These are phyloP conservation scores for Meghimatium bilineatum DNA, from an alignment of 2,888 invertebrate species.

Conservation along the genomic window DNA sequence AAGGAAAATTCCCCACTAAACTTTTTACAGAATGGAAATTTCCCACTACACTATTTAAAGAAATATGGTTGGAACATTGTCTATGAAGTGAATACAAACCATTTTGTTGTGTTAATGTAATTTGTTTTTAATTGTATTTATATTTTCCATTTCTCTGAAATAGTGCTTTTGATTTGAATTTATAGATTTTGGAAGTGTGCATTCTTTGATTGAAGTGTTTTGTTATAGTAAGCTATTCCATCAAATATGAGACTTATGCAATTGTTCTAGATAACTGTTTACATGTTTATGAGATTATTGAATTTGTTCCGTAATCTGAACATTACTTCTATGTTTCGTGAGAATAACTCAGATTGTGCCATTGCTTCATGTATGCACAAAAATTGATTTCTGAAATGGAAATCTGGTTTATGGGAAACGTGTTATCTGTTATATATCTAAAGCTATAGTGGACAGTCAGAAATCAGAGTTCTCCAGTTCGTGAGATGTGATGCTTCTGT, in stretches of 20 bases:
- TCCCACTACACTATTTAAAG: no score
- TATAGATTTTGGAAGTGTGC: neutral
- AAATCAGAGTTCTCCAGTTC: no score
- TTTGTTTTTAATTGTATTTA: neutral
- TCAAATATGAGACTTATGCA: constrained; percentile 23
- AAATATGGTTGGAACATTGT: no score
- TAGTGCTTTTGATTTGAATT: no score
- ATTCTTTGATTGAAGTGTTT: neutral
- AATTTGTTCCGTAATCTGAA: neutral
- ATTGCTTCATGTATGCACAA: no score
- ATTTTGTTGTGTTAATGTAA: neutral
- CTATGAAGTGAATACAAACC: no score
- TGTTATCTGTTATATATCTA: no score
- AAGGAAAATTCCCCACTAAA: no score
- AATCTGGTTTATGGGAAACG: neutral
- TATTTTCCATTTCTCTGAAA: neutral
- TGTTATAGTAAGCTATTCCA: constrained; percentile 3
- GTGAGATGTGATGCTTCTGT: no score
- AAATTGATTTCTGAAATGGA: neutral
- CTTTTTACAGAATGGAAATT: no score
- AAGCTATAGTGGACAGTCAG: no score
- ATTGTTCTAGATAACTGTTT: neutral
- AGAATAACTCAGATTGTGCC: no score
- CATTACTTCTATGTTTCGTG: neutral
- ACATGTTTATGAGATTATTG: neutral